Evolutionary conservation across 2,113 vertebrate genomes (phyloP), one percentile per base, ranked within the genome.

Genomic region (Etheostoma spectabile): DNA sequence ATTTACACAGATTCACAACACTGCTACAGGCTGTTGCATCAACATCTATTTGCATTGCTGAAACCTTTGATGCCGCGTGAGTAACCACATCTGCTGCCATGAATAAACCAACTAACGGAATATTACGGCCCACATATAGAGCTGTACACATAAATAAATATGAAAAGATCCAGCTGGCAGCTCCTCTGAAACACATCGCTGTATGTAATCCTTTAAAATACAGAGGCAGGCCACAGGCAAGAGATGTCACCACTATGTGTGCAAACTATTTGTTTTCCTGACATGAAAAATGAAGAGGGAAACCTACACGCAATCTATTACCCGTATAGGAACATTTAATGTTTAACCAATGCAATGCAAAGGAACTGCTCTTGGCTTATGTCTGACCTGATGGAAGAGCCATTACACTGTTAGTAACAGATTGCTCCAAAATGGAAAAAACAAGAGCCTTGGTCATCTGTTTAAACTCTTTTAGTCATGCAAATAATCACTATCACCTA

Each of bases 61-160:
- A 61, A 77, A 45, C 55, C 65, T 85, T 78, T 83, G 85, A 89
- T 83, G 77, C 42, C 49, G 35, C 5, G 6, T 67, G 77, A 87
- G 71, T 77, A 68, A 57, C 61, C 51, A 27, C 79, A 77, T 59
- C 57, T 64, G 42, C 77, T 46, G 82, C 69, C 80, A 83, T 79
- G 62, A 81, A 87, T 83, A 83, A 85, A 84, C 55, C 74, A 81
- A 68, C 74, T 55, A 72, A 85, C 59, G 63, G 82, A 87, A 80
- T 79, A 62, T 61, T 71, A 24, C 10, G 22, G 80, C 52, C 48
- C 68, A 53, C 80, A 67, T 48, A 65, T 8, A 30, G 48, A 57
- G 57, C 59, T 21, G 56, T 48, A 60, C 52, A 68, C 16, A n/a
- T 57, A n/a, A 13, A 79, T 49, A 53, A 30, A 84, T 60, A 30